Evolutionary conservation across 2,797 vertebrate species (phyloP).

Genomic region (Liparis tanakae): DNA sequence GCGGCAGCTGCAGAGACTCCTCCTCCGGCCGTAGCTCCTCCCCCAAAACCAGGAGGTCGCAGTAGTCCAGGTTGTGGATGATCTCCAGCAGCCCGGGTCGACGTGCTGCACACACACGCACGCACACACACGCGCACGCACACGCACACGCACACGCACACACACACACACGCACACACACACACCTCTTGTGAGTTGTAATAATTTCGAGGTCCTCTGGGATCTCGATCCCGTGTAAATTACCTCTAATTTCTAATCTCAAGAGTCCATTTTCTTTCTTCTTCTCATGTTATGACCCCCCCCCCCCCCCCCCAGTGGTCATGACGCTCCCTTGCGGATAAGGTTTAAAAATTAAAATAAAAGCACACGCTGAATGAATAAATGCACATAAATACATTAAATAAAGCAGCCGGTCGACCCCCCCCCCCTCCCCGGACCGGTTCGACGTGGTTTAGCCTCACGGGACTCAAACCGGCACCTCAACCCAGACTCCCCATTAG

Average conservation of each 20-base stretch:
- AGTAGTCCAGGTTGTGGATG: slow-evolving; percentile 95
- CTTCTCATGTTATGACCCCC: background rate
- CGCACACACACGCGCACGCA: slow-evolving; percentile 62
- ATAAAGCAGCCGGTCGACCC: no score
- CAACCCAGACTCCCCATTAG: slow-evolving; percentile 55
- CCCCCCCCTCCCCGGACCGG: no score
- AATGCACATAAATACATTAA: background rate
- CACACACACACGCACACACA: slow-evolving; percentile 40
- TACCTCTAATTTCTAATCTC: background rate
- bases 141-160: slow-evolving; percentile 59
- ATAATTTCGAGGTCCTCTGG: background rate
- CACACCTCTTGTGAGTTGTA: background rate
- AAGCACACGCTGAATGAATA: background rate
- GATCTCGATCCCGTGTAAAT: background rate
- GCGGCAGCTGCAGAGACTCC: slow-evolving; percentile 91
- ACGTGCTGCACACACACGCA: slow-evolving; percentile 75
- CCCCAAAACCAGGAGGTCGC: slow-evolving; percentile 92
- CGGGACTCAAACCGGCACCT: background rate
- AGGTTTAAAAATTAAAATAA: background rate
- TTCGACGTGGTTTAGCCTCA: no score
- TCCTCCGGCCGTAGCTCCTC: slow-evolving; percentile 87
- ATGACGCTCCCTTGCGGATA: background rate
- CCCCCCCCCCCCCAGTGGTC: background rate
- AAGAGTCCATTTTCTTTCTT: background rate
- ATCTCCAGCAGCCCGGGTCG: slow-evolving; percentile 85